Base-by-base conservation (phyloP, 2,888 invertebrate genomes). In the Drosophila falleni region DNA sequence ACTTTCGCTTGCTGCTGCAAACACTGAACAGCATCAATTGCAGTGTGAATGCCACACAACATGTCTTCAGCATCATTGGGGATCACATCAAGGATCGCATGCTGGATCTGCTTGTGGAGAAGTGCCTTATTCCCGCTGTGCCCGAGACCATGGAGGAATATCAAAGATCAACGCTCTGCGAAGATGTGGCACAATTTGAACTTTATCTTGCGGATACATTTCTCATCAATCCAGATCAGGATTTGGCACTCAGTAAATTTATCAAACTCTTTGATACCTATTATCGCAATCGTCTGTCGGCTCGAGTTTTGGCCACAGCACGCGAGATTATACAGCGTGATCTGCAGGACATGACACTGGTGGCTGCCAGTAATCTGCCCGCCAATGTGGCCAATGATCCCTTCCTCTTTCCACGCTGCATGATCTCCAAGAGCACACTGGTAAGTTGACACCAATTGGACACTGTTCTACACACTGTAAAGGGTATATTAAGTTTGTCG, bases 261-360 rank as follows among this genome's bases (percentile, higher is more conserved):
- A 94, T 96, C 2, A 94, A 95, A 29, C 95, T 97, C 91, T 95
- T 97, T 64, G 96, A 97, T 90, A 93, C 94, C 5, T 93, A 96
- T 35, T 97, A 96, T 92, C 95, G 96, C 35, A 95, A 96, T 87
- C 96, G 96, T 86, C 95, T 96, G 58, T 96, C 96, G 78, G 94
- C 95, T 83, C 94, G 95, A 76, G 95, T 96, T 73, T 91, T 96
- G 61, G 94, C 94, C 62, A 94, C 93, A 54, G 97, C 97, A 0
- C 93, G 95, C 39, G 93, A 92, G 68, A 95, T 97, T 49, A 97
- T 97, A 95, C 94, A 95, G 59, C 96, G 96, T 88, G 97, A 97
- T 92, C 94, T 98, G 58, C 97, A 97, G 91, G 94, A 95, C 74
- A 95, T 96, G 81, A 94, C 95, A 90, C 92, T 94, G 10, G 93